These are phyloP conservation scores for Orcinus orca DNA, from an alignment of 2,113 vertebrate genomes.

Conservation along the genomic window DNA sequence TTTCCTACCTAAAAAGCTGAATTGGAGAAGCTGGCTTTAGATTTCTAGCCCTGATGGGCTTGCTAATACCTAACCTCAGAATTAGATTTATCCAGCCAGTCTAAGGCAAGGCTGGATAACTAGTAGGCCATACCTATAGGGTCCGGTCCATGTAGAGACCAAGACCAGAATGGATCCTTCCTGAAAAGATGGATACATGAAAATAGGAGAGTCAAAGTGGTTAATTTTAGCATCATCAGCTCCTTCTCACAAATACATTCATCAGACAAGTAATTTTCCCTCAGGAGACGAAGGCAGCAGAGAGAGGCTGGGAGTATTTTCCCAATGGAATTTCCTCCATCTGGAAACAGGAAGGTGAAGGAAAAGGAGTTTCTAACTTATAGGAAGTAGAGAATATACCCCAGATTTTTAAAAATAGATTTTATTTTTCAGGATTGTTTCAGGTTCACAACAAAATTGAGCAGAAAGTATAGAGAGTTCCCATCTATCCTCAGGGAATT, in stretches of 20 bases:
- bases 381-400: background rate
- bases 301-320: background rate
- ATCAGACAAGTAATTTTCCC: background rate
- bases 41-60: background rate
- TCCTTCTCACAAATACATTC: background rate
- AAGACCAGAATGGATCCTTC: background rate
- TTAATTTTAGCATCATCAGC: background rate
- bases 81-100: background rate
- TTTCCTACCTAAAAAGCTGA: background rate
- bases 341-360: background rate
- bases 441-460: background rate
- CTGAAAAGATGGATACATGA: background rate
- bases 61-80: background rate
- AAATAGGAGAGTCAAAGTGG: background rate
- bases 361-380: background rate
- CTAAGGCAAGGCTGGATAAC: too few relatives aligned
- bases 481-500: background rate
- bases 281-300: background rate
- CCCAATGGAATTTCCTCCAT: background rate
- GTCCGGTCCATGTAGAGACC: rapidly evolving
- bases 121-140: background rate
- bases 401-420: background rate
- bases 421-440: background rate
- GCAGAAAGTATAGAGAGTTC: background rate
- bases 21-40: background rate